These are phyloP conservation scores for Brachyptera risi DNA, from an alignment of 2,888 invertebrate genomes.

Conservation along the genomic window DNA sequence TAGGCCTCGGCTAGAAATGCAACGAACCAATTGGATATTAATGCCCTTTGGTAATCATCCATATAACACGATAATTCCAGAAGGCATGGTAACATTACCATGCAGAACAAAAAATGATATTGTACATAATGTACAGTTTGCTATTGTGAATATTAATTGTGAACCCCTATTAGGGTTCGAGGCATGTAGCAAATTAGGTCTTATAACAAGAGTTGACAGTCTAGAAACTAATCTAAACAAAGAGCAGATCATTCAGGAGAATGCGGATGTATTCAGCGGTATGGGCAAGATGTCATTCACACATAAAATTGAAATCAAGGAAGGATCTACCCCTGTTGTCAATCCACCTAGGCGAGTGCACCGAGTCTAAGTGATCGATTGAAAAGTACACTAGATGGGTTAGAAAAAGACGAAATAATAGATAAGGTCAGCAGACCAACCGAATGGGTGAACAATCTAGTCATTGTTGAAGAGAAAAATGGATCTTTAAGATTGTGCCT, in stretches of 20 bases:
- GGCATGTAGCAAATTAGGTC: background rate
- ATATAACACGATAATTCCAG: background rate
- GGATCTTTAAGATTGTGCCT: conserved; percentile 14
- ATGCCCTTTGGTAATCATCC: background rate
- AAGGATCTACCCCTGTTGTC: background rate
- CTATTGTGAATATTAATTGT: background rate
- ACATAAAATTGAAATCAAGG: background rate
- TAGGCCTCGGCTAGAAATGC: background rate
- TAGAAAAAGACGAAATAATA: background rate
- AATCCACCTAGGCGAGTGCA: background rate
- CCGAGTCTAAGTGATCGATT: background rate
- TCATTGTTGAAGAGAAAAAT: conserved; percentile 14
- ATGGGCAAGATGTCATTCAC: background rate
- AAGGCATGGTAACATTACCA: background rate
- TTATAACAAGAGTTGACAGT: background rate
- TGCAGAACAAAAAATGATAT: background rate
- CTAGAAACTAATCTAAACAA: background rate
- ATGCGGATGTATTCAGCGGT: background rate
- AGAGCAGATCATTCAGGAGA: background rate
- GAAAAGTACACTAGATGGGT: background rate
- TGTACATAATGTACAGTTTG: background rate
- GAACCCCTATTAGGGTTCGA: background rate
- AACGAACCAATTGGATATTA: background rate
- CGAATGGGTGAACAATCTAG: conserved; percentile 10
- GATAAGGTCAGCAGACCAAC: conserved; percentile 6